Evolutionary conservation across 2,797 vertebrate species (phyloP).

Genomic region (Gephyroberyx darwinii): DNA sequence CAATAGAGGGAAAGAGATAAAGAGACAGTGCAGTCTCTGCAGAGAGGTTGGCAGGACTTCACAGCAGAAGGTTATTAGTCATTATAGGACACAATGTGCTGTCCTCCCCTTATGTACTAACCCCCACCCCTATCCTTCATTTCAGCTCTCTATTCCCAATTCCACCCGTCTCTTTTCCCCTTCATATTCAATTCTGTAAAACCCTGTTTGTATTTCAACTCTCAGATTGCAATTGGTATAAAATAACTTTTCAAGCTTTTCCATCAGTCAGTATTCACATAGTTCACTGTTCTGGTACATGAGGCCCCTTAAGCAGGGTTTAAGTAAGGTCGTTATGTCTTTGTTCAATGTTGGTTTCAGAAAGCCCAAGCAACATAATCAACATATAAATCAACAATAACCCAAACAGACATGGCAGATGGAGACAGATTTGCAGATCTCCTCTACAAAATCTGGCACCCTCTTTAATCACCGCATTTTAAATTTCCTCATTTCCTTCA

Average conservation of each 20-base stretch:
- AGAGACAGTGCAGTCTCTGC: slow-evolving; percentile 18
- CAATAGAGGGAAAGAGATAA: background rate
- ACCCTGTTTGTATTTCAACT: background rate
- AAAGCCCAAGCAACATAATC: slow-evolving; percentile 24
- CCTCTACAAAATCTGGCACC: slow-evolving; percentile 27
- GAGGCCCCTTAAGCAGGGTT: background rate
- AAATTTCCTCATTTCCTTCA: slow-evolving; percentile 30
- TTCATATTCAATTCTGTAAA: background rate
- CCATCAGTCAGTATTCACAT: background rate
- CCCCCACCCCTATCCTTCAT: slow-evolving; percentile 6
- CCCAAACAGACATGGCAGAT: slow-evolving; percentile 30
- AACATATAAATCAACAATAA: slow-evolving; percentile 42
- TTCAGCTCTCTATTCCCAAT: slow-evolving; percentile 7
- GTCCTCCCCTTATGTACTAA: slow-evolving; percentile 34
- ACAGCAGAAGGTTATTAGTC: slow-evolving; percentile 49
- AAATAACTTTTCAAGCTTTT: background rate
- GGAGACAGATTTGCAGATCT: slow-evolving; percentile 35
- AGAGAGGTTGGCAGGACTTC: slow-evolving; percentile 50
- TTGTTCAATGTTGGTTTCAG: background rate
- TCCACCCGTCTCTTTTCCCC: slow-evolving; percentile 19
- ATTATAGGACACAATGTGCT: slow-evolving; percentile 48
- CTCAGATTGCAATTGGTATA: background rate
- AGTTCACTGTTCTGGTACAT: background rate
- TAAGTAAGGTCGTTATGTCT: background rate
- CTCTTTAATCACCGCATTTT: slow-evolving; percentile 11